Conservation (phyloP, 2,797 vertebrate genomes). For the Dromococcyx pavoninus region DNA sequence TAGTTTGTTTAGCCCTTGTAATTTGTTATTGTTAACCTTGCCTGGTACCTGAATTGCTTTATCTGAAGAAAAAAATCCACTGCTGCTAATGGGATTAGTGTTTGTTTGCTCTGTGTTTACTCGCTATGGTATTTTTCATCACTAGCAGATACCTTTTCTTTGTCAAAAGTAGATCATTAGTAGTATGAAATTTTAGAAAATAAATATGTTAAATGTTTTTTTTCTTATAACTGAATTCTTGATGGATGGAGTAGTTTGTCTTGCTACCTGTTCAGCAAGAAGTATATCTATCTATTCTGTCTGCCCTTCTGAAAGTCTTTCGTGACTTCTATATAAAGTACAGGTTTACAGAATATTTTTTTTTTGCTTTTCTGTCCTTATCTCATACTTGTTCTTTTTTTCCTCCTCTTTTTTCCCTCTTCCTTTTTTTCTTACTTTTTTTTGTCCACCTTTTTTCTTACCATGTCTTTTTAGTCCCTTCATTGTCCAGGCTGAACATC, state of each 20-base stretch:
- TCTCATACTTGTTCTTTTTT: neutral
- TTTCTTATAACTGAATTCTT: neutral
- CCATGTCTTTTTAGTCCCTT: slow-evolving; percentile 27
- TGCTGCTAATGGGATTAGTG: neutral
- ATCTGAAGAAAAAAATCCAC: neutral
- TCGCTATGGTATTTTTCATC: neutral
- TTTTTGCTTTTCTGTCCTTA: neutral
- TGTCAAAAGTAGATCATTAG: neutral
- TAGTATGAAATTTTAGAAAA: neutral
- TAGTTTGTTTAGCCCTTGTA: neutral
- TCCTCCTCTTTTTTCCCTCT: neutral
- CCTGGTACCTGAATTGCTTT: neutral
- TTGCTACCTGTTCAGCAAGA: neutral
- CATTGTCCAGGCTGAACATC: slow-evolving; percentile 29
- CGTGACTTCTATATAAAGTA: neutral
- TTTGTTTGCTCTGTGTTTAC: neutral
- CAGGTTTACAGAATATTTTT: neutral
- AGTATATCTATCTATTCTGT: neutral
- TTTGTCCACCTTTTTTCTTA: neutral
- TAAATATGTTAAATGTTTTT: neutral
- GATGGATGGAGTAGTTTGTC: neutral
- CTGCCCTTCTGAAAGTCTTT: neutral
- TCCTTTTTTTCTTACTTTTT: neutral
- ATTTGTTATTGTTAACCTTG: neutral
- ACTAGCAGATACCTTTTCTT: neutral